A percentile compares a stretch with the other conserved stretches of the same genome.
These are phyloP conservation scores for Orthonevra nobilis DNA, from an alignment of 2,888 invertebrate species.

Conservation along the genomic window DNA sequence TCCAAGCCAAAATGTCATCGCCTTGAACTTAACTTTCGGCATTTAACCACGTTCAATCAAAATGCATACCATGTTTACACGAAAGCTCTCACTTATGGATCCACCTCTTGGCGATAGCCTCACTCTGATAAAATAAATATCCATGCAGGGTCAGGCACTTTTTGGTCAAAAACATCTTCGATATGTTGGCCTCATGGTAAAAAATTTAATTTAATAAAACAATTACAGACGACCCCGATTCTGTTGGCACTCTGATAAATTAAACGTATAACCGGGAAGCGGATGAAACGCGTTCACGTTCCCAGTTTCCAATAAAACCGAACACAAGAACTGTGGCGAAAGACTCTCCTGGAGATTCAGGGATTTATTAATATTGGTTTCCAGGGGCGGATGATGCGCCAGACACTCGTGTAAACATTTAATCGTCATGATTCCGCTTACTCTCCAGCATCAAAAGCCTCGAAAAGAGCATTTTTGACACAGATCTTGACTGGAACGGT, in stretches of 20 bases:
- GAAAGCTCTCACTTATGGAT: no score
- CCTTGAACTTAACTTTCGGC: no score
- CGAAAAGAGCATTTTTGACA: constrained; percentile 25
- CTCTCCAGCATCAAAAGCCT: neutral
- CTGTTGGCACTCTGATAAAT: constrained; percentile 11
- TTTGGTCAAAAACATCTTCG: no score
- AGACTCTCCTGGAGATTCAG: constrained; percentile 4
- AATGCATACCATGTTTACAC: no score
- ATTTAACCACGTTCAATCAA: no score
- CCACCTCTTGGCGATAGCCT: no score
- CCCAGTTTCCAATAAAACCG: constrained; percentile 38
- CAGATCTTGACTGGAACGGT: constrained; percentile 24
- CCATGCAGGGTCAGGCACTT: no score
- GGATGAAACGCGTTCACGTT: neutral
- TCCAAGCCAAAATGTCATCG: no score
- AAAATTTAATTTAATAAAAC: constrained; percentile 39
- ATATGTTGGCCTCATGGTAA: no score
- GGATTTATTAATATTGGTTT: constrained; percentile 44
- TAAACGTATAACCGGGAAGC: constrained; percentile 23
- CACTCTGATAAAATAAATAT: no score
- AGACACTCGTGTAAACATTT: constrained; percentile 40
- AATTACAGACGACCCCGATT: constrained; percentile 42
- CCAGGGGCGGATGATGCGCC: neutral
- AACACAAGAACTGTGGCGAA: constrained; percentile 26
- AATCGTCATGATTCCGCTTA: neutral